A percentile compares a stretch with the other conserved stretches of the same genome.
phyloP scores from a whole-genome alignment of 2,113 vertebrate species.

The Menidia beryllina region DNA sequence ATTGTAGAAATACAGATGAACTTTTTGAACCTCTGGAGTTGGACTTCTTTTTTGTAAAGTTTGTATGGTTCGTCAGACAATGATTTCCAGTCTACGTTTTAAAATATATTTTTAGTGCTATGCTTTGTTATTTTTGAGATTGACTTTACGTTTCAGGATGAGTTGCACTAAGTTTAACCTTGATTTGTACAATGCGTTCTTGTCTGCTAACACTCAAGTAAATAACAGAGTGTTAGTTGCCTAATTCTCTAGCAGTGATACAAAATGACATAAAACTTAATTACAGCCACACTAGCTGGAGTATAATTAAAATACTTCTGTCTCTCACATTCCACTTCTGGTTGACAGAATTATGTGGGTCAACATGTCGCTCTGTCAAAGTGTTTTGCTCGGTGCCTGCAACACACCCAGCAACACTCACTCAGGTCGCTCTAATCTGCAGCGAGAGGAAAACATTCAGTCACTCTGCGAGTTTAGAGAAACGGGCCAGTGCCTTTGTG shows the following conservation, averaged over 20 bases:
- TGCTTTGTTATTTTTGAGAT: not conserved
- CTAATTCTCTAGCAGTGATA: not conserved
- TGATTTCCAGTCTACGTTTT: too few relatives aligned
- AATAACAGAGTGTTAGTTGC: conserved; percentile 4
- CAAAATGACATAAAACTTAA: conserved; percentile 3
- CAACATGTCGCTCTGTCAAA: not conserved
- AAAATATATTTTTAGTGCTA: not conserved
- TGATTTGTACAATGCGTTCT: not conserved
- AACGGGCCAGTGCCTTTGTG: conserved; percentile 10
- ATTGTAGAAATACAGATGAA: too few relatives aligned
- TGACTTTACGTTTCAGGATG: not conserved
- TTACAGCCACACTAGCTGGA: not conserved
- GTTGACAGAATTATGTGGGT: conserved; percentile 7
- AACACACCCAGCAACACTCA: not conserved
- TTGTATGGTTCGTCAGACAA: too few relatives aligned
- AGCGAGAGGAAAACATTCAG: conserved; percentile 19
- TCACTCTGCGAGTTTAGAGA: conserved; percentile 8
- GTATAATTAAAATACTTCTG: conserved; percentile 7
- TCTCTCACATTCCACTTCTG: not conserved
- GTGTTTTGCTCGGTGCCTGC: not conserved
- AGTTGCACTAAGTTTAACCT: not conserved
- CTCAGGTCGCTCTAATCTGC: not conserved
- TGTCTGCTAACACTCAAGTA: not conserved
- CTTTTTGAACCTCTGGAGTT: not conserved
- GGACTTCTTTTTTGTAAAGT: too few relatives aligned